Percentiles rank a stretch among this genome's conserved stretches.
phyloP scores from a whole-genome alignment of 2,888 invertebrate genomes.

The Eudemis profundana region DNA sequence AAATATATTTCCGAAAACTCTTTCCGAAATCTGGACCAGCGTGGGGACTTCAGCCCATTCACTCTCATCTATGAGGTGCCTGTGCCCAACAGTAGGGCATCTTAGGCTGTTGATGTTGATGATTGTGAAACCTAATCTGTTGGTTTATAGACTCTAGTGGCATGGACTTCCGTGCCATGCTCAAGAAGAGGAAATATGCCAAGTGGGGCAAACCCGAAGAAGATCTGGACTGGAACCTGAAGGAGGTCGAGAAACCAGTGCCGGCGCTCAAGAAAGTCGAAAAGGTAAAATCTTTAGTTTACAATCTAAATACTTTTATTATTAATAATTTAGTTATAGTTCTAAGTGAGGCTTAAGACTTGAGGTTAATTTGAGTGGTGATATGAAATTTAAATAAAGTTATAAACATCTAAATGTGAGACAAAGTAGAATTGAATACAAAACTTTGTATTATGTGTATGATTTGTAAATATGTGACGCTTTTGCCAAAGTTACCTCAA shows the following conservation, averaged over 20 bases:
- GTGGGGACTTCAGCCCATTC: too few relatives aligned
- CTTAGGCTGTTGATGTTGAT: too few relatives aligned
- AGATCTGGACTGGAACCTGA: slow-evolving; percentile 97
- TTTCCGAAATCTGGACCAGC: too few relatives aligned
- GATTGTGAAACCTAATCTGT: not conserved
- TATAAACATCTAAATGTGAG: slow-evolving; percentile 39
- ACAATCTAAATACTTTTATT: slow-evolving; percentile 14
- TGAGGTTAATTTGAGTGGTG: slow-evolving; percentile 62
- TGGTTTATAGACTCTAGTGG: slow-evolving; percentile 93
- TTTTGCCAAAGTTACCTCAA: too few relatives aligned
- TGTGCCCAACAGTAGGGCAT: too few relatives aligned
- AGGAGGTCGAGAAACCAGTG: slow-evolving; percentile 94
- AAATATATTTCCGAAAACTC: too few relatives aligned
- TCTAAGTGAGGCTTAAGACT: not conserved
- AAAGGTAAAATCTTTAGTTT: slow-evolving; percentile 88
- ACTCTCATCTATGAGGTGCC: too few relatives aligned
- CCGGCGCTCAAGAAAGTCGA: slow-evolving; percentile 96
- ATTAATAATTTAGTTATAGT: not conserved
- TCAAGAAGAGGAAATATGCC: slow-evolving; percentile 97
- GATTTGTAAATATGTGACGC: too few relatives aligned
- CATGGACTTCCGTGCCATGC: slow-evolving; percentile 99
- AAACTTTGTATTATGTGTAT: too few relatives aligned
- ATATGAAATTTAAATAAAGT: slow-evolving; percentile 60
- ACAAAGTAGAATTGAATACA: slow-evolving; percentile 27
- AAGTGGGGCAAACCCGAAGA: slow-evolving; percentile 97